phyloP scores from a whole-genome alignment of 2,888 invertebrate species.

The Lasioglossum lativentre region DNA sequence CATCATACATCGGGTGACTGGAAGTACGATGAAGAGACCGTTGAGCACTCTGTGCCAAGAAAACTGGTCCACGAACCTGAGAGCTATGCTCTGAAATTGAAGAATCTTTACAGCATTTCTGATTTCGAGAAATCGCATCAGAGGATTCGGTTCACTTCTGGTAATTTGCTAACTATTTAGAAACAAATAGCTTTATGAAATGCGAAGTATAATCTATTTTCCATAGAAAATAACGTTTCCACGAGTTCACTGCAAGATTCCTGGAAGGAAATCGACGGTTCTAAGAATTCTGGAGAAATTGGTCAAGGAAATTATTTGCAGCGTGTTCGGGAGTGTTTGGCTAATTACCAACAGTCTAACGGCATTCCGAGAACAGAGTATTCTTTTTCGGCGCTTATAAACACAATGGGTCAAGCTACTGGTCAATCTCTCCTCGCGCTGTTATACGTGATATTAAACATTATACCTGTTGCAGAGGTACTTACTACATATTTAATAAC shows the following conservation, averaged over 20 bases:
- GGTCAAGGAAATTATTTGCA: constrained; percentile 22
- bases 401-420: constrained; percentile 77
- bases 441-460: constrained; percentile 76
- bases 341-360: constrained; percentile 77
- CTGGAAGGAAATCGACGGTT: neutral
- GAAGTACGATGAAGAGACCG: constrained; percentile 52
- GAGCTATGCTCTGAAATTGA: constrained; percentile 70
- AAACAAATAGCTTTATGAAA: neutral
- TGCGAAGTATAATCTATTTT: neutral
- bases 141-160: neutral
- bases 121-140: constrained; percentile 39
- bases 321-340: constrained; percentile 75
- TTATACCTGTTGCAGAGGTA: constrained; percentile 78
- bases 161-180: constrained; percentile 15
- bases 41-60: neutral
- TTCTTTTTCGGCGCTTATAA: constrained; percentile 76
- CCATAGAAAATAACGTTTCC: constrained; percentile 18
- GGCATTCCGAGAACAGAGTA: constrained; percentile 78
- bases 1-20: constrained; percentile 67
- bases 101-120: constrained; percentile 74
- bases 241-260: constrained; percentile 26
- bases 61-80: constrained; percentile 3
- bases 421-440: constrained; percentile 77
- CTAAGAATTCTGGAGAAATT: neutral
- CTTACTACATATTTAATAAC: no score